A percentile compares a stretch with the other conserved stretches of the same genome.
Evolutionary conservation across 2,797 vertebrate genomes (phyloP).

Genomic region (Sebastes cheni): DNA sequence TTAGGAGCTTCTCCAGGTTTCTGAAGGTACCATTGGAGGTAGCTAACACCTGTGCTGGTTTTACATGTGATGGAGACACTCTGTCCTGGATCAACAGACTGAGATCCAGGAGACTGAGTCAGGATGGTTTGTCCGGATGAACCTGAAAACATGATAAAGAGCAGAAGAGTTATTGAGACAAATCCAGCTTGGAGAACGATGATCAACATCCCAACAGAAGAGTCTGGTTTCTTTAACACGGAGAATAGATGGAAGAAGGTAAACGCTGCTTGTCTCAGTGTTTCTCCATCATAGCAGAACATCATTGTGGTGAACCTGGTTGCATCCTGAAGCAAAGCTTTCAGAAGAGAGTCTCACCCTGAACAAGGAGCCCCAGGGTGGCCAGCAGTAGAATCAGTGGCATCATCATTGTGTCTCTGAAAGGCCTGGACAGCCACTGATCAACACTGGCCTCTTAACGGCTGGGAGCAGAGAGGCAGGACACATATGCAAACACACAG

Average conservation of each 20-base stretch:
- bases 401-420: too few species aligned
- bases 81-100: neutral
- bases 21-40: too few species aligned
- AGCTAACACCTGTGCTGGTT: fast-evolving
- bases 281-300: neutral
- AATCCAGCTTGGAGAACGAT: neutral
- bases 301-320: neutral
- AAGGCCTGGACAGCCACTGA: too few species aligned
- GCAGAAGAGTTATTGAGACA: neutral
- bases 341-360: neutral
- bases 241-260: neutral
- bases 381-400: too few species aligned
- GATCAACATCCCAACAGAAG: too few species aligned
- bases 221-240: neutral
- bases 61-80: too few species aligned
- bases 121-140: neutral
- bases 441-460: too few species aligned
- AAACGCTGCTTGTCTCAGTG: neutral
- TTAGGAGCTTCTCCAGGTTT: too few species aligned
- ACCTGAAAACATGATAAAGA: neutral
- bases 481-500: neutral
- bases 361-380: too few species aligned
- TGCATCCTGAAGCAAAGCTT: neutral
- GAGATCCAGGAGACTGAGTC: neutral
- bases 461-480: too few species aligned